Evolutionary conservation across 2,888 invertebrate genomes (phyloP).

Genomic region (Drosophila atripex): DNA sequence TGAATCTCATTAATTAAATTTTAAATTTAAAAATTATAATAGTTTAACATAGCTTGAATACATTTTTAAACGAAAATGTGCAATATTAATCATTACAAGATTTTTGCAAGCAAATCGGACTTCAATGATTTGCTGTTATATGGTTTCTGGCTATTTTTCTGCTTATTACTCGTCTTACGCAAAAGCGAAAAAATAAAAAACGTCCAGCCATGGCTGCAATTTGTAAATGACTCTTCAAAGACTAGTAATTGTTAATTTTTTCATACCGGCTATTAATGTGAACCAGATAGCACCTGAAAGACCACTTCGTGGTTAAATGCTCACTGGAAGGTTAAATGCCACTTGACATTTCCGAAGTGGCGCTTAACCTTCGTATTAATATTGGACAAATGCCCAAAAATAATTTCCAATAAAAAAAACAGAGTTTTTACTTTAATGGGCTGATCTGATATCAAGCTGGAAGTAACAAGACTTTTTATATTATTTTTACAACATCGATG

Average conservation of each 20-base stretch:
- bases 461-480: constrained; percentile 28
- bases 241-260: constrained; percentile 63
- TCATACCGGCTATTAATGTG: constrained; percentile 65
- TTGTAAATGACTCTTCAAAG: constrained; percentile 59
- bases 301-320: constrained; percentile 52
- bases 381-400: constrained; percentile 65
- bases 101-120: constrained; percentile 24
- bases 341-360: constrained; percentile 70
- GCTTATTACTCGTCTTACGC: constrained; percentile 52
- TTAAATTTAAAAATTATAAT: neutral
- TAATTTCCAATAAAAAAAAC: constrained; percentile 62
- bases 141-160: constrained; percentile 5
- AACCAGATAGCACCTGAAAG: constrained; percentile 68
- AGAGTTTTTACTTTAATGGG: constrained; percentile 51
- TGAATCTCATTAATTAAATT: too few relatives aligned
- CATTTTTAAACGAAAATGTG: neutral
- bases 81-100: constrained; percentile 22
- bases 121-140: constrained; percentile 19
- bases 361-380: constrained; percentile 67
- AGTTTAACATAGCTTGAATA: neutral
- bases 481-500: constrained; percentile 2
- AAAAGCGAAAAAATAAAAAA: constrained; percentile 45
- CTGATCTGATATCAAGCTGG: constrained; percentile 50
- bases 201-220: constrained; percentile 53
- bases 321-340: constrained; percentile 74